Percentiles rank a stretch among this genome's conserved stretches.
These are phyloP conservation scores for Psittacus erithacus DNA, from an alignment of 2,113 vertebrate species.

Conservation along the genomic window DNA sequence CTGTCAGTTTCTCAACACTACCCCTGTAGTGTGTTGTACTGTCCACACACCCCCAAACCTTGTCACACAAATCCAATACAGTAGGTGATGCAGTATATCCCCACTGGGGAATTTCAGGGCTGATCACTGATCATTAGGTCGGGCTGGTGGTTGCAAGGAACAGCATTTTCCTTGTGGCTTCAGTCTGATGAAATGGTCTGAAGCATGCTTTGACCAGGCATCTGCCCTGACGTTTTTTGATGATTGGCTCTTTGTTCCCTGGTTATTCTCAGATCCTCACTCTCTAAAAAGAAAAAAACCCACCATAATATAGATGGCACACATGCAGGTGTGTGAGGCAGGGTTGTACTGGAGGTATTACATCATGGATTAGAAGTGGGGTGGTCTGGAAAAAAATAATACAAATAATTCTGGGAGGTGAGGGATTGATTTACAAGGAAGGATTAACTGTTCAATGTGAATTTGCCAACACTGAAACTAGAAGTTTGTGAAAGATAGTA, in stretches of 20 bases:
- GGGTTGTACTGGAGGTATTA: background rate
- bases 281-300: background rate
- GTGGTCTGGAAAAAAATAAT: background rate
- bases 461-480: background rate
- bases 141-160: background rate
- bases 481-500: background rate
- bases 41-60: background rate
- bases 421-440: conserved; percentile 16
- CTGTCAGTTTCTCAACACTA: background rate
- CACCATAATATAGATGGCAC: background rate
- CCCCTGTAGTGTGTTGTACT: background rate
- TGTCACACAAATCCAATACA: background rate
- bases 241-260: background rate
- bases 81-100: background rate
- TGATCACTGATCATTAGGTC: background rate
- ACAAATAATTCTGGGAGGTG: background rate
- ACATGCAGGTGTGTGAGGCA: background rate
- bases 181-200: background rate
- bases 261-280: background rate
- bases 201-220: background rate
- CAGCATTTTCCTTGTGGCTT: background rate
- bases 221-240: background rate
- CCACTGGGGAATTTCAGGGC: background rate
- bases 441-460: background rate
- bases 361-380: background rate